phyloP scores from a whole-genome alignment of 2,888 invertebrate species.

The Protula sp. region DNA sequence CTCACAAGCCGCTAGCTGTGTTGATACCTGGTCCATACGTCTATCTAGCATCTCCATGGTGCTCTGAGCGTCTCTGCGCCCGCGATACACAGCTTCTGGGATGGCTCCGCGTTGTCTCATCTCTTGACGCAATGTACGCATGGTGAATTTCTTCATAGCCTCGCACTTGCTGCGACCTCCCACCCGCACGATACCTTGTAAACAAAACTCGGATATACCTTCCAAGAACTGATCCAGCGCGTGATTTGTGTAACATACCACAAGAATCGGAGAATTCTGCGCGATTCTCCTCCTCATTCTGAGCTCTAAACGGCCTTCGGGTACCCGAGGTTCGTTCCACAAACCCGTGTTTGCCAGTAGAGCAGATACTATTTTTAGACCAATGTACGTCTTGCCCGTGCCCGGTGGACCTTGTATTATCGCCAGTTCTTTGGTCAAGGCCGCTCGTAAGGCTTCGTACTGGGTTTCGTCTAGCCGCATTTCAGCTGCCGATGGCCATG shows the following conservation, averaged over 20 bases:
- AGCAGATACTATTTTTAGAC: conserved; percentile 65
- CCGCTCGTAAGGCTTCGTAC: conserved; percentile 35
- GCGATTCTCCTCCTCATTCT: neutral
- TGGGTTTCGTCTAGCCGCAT: conserved; percentile 41
- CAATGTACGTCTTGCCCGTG: conserved; percentile 78
- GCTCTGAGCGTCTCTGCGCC: neutral
- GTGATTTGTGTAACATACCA: conserved; percentile 53
- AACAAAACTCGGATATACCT: conserved; percentile 37
- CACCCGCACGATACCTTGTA: conserved; percentile 36
- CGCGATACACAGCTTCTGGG: neutral
- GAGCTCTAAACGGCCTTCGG: neutral
- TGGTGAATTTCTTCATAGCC: conserved; percentile 27
- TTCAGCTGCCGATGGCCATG: conserved; percentile 36
- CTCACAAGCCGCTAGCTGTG: conserved; percentile 22
- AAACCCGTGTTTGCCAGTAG: conserved; percentile 60
- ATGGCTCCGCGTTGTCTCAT: neutral
- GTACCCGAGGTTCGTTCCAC: conserved; percentile 40
- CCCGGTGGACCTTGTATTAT: conserved; percentile 68
- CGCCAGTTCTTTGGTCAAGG: conserved; percentile 44
- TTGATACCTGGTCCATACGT: conserved; percentile 5
- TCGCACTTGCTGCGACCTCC: conserved; percentile 38
- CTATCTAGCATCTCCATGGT: conserved; percentile 11
- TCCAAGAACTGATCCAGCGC: conserved; percentile 53
- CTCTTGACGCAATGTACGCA: conserved; percentile 7
- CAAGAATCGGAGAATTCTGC: conserved; percentile 37